Evolutionary conservation across 2,888 invertebrate species (phyloP).

Genomic region (Limnephilus rhombicus): DNA sequence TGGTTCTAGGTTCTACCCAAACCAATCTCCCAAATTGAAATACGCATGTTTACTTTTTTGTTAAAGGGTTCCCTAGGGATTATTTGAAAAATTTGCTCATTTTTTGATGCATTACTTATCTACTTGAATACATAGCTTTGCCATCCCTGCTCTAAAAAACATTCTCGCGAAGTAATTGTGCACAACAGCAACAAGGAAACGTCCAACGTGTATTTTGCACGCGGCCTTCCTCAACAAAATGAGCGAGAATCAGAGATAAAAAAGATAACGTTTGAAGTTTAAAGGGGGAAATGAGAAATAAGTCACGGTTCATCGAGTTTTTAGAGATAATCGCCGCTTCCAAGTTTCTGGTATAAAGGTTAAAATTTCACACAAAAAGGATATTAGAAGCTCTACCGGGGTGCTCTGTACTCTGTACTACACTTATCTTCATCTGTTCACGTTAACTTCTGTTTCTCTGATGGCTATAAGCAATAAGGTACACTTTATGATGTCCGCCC

Average conservation of each 20-base stretch:
- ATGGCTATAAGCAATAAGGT: too few species aligned
- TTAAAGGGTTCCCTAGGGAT: background rate
- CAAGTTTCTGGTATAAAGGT: background rate
- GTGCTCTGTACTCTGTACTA: too few species aligned
- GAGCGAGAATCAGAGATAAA: background rate
- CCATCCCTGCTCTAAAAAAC: background rate
- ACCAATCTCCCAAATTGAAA: too few species aligned
- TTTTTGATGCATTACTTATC: background rate
- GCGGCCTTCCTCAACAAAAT: background rate
- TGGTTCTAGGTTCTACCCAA: too few species aligned
- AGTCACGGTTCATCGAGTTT: background rate
- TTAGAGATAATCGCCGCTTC: background rate
- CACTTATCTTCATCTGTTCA: background rate
- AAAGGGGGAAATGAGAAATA: background rate
- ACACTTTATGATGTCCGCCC: background rate
- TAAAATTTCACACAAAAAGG: background rate
- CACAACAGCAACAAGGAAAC: background rate
- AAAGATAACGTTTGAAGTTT: background rate
- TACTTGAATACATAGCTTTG: background rate
- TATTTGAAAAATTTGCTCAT: background rate
- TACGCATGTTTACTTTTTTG: too few species aligned
- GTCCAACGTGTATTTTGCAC: background rate
- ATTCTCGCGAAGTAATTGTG: background rate
- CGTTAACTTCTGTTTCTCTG: background rate
- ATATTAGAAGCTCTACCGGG: background rate